These are phyloP conservation scores for Drosophila burlai DNA, from an alignment of 1,140 invertebrate species.

Conservation along the genomic window DNA sequence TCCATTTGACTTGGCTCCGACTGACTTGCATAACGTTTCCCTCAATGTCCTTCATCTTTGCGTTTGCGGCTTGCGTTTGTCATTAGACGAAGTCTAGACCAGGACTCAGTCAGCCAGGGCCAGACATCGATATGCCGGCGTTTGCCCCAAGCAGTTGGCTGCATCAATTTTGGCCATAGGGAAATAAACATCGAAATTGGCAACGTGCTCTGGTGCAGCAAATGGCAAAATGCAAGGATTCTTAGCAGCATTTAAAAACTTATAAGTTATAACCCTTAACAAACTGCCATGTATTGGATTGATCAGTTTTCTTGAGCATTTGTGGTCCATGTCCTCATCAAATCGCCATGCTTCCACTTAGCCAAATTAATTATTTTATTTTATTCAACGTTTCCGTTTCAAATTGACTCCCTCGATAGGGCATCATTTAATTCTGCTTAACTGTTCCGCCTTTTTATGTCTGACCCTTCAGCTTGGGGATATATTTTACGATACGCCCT, in stretches of 20 bases:
- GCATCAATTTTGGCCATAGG: constrained; percentile 67
- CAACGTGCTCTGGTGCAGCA: constrained; percentile 45
- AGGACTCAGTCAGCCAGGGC: constrained; percentile 42
- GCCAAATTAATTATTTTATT: constrained; percentile 31
- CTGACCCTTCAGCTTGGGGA: constrained; percentile 12
- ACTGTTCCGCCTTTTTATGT: constrained; percentile 40
- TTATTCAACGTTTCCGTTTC: constrained; percentile 14
- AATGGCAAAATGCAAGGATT: constrained; percentile 24
- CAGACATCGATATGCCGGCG: constrained; percentile 65
- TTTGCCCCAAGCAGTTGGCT: constrained; percentile 52
- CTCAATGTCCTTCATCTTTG: constrained; percentile 51
- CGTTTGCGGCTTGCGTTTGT: constrained; percentile 75
- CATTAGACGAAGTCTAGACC: constrained; percentile 78
- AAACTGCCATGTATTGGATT: not conserved
- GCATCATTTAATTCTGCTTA: constrained; percentile 38
- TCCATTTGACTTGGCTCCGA: constrained; percentile 78
- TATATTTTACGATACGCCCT: constrained; percentile 43
- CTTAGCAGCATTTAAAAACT: not conserved
- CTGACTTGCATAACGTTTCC: constrained; percentile 74
- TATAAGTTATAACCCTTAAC: not conserved
- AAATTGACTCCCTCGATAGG: constrained; percentile 29
- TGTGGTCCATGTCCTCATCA: not conserved
- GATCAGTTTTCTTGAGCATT: not conserved
- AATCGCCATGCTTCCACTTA: constrained; percentile 13
- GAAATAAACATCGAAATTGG: constrained; percentile 66